Base-by-base conservation (phyloP, 2,113 vertebrate genomes). In the Zootoca vivipara region DNA sequence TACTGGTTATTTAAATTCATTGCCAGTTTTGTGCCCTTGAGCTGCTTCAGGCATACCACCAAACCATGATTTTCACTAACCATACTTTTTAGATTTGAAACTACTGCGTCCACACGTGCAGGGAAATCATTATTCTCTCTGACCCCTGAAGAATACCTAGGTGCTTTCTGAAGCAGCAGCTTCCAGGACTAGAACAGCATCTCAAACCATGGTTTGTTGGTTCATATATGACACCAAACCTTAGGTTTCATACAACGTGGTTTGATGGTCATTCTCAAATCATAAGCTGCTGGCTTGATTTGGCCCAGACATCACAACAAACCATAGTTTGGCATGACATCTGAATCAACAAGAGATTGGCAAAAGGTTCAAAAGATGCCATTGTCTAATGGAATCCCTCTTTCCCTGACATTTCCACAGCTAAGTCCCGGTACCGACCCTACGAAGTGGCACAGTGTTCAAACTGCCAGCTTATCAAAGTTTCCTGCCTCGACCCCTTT, bases 381-480 rank as follows among this genome's bases (percentile, higher is more conserved):
- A 15, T 22, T 4, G n/a, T 77, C 46, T 77, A n/a, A 56, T 30
- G 22, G 6, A 62, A 15, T 20, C 58, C 16, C 13, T 2, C 5
- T 7, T 1, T 82, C 52, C 69, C 12, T 69, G 5, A 3, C 15
- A 1, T 30, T 22, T 20, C 64, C 77, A 82, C 46, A 85, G 84
- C 7, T 4, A 26, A 70, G 35, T 69, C 33, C 2, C 62, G 72
- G 42, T 69, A 20, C 33, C n/a, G 20, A 15, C 89, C 84, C 46
- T 90, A 86, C 1, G 79, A 90, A 42, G 67, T 90, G 62, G 85
- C n/a, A 0, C 28, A 90, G 1, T 90, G 89, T 20, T 4, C 7
- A 2, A 69, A 35, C 62, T 90, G 89, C n/a, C 62, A 24, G 9
- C 26, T 75, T 16, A 33, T 82, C 78, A 85, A 33, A 26, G 89